Percentiles rank a stretch among this genome's conserved stretches.
phyloP scores from a whole-genome alignment of 2,113 vertebrate genomes.

The Microcebus griseorufus region DNA sequence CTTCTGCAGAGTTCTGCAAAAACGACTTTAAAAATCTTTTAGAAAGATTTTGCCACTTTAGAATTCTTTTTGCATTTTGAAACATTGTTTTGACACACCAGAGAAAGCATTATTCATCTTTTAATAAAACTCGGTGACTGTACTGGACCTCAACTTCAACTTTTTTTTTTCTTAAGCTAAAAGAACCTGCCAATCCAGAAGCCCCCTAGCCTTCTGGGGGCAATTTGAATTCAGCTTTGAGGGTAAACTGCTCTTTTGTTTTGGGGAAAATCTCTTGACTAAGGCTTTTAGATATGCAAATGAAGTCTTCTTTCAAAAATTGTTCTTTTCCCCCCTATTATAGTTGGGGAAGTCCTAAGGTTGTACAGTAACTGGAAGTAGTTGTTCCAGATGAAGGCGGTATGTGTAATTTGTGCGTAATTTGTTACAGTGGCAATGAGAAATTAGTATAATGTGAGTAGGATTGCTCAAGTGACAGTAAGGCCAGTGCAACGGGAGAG shows the following conservation, averaged over 20 bases:
- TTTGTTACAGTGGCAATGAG: background rate
- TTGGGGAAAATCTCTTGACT: conserved; percentile 36
- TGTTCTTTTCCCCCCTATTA: background rate
- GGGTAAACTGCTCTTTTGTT: conserved; percentile 47
- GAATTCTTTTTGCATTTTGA: conserved; percentile 28
- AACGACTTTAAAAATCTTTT: background rate
- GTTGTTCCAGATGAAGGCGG: background rate
- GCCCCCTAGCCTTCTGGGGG: background rate
- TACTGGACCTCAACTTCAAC: background rate
- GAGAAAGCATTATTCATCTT: conserved; percentile 21
- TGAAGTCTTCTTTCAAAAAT: conserved; percentile 14
- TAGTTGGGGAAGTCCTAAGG: background rate
- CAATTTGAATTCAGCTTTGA: conserved; percentile 56
- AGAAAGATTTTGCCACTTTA: background rate
- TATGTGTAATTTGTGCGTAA: background rate
- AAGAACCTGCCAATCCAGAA: conserved; percentile 13
- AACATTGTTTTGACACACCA: conserved; percentile 34
- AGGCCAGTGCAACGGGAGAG: background rate
- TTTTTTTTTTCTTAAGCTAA: background rate
- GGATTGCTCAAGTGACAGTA: background rate
- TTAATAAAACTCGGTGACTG: background rate
- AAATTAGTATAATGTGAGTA: background rate
- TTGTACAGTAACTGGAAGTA: background rate
- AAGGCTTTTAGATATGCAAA: conserved; percentile 54
- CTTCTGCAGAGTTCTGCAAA: background rate